These are phyloP conservation scores for Camponotus floridanus DNA, from an alignment of 1,140 invertebrate species.

Conservation along the genomic window DNA sequence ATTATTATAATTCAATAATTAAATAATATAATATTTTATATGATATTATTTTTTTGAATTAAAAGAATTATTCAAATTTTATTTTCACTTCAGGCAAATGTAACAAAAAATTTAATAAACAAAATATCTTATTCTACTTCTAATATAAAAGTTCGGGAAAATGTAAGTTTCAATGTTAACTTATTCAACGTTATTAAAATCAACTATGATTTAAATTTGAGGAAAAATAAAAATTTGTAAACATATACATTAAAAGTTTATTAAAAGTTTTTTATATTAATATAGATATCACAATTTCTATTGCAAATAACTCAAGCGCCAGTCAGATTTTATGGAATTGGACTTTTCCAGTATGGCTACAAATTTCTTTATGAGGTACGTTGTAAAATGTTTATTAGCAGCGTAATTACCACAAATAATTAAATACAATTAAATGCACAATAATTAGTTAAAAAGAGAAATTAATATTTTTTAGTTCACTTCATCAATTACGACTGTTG, in stretches of 20 bases:
- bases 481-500: neutral
- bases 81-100: constrained; percentile 1
- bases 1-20: too few relatives aligned
- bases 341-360: constrained; percentile 28
- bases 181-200: neutral
- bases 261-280: neutral
- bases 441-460: neutral
- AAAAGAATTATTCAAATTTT: neutral
- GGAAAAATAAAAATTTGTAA: neutral
- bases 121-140: neutral
- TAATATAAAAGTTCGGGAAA: neutral
- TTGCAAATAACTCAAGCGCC: neutral
- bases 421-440: neutral
- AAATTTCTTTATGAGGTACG: constrained; percentile 1
- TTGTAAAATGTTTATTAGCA: neutral
- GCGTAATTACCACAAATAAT: neutral
- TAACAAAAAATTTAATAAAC: neutral
- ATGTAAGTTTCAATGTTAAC: neutral
- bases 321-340: constrained; percentile 9
- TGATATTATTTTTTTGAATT: neutral
- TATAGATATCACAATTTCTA: constrained; percentile 6
- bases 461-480: neutral
- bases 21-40: neutral
- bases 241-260: neutral
- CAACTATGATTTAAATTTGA: neutral